phyloP scores from a whole-genome alignment of 2,797 vertebrate species.

The Neosalanx taihuensis region DNA sequence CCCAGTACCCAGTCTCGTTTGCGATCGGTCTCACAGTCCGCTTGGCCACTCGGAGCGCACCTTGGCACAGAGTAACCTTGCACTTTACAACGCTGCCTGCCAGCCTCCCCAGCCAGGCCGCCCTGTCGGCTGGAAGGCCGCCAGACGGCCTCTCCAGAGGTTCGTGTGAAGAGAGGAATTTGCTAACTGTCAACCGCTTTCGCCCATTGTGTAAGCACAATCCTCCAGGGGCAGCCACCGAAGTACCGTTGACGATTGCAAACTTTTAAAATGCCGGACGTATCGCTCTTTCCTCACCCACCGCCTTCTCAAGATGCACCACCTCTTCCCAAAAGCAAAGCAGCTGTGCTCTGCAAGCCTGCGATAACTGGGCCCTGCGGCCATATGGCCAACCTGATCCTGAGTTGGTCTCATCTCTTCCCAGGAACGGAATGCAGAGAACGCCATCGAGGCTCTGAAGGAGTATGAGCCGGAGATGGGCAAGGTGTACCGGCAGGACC shows the following conservation, averaged over 20 bases:
- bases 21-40: background rate
- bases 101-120: no score
- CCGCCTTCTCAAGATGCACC: background rate
- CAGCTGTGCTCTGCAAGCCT: background rate
- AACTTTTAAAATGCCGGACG: background rate
- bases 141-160: background rate
- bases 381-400: background rate
- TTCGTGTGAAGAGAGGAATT: background rate
- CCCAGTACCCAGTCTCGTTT: background rate
- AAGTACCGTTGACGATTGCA: background rate
- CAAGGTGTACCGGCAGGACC: slow-evolving; percentile 96
- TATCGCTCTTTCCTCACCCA: background rate
- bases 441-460: slow-evolving; percentile 83
- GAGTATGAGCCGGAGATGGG: slow-evolving; percentile 99
- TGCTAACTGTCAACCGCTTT: background rate
- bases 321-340: background rate
- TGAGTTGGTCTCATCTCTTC: background rate
- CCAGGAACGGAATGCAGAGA: slow-evolving; percentile 80
- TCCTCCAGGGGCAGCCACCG: background rate
- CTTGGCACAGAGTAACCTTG: background rate
- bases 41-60: background rate
- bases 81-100: background rate
- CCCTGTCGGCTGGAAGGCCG: background rate
- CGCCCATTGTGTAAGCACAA: background rate
- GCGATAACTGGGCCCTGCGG: background rate